Percentiles rank a stretch among this genome's conserved stretches.
Evolutionary conservation across 2,113 vertebrate genomes (phyloP).

Genomic region (Cardinalis cardinalis): DNA sequence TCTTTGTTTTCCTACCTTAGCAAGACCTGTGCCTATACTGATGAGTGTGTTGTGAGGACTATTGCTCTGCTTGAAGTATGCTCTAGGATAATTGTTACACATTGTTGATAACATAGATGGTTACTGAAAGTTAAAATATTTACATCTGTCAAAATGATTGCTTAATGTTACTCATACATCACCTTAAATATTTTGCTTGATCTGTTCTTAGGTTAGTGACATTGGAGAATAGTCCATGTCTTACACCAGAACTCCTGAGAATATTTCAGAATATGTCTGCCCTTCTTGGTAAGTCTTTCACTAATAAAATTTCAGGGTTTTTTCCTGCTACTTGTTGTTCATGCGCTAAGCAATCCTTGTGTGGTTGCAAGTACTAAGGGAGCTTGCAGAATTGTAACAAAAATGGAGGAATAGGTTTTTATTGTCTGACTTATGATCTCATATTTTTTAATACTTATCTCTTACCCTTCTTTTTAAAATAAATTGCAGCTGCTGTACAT

Average conservation of each 20-base stretch:
- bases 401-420: neutral
- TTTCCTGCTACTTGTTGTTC: neutral
- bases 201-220: slow-evolving; percentile 87
- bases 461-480: neutral
- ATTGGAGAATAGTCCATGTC: slow-evolving; percentile 89
- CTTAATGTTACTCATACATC: neutral
- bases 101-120: neutral
- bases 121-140: neutral
- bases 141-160: neutral
- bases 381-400: neutral
- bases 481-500: neutral
- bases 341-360: neutral
- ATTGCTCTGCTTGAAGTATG: neutral
- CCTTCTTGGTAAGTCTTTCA: slow-evolving; percentile 84
- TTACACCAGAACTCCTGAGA: slow-evolving; percentile 89
- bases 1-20: neutral
- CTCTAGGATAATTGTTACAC: neutral
- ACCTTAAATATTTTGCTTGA: neutral
- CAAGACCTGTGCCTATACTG: neutral
- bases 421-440: neutral
- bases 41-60: neutral
- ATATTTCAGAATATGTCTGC: slow-evolving; percentile 97
- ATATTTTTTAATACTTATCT: neutral
- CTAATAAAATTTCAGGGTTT: neutral
- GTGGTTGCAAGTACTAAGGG: neutral